phyloP scores from a whole-genome alignment of 92 coral and sea anemone species.

The Porites rus region DNA sequence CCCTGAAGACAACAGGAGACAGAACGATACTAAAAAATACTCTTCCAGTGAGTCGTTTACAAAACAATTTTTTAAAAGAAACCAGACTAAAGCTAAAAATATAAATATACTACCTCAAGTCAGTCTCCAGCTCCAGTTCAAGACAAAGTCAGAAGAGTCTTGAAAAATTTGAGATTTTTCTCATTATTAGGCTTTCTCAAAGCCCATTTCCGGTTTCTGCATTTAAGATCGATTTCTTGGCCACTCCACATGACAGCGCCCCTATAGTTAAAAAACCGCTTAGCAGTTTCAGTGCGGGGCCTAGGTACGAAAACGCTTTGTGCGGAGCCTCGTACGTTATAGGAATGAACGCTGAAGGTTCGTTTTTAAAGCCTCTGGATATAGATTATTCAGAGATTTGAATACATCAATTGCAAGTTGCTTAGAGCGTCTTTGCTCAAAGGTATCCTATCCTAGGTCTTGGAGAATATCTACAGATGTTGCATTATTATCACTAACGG shows the following conservation, averaged over 20 bases:
- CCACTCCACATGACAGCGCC: constrained; percentile 36
- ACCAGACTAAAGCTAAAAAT: too few species aligned
- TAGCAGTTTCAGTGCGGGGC: constrained; percentile 41
- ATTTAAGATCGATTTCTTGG: not conserved
- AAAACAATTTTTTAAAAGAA: too few species aligned
- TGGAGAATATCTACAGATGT: too few species aligned
- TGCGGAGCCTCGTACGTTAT: too few species aligned
- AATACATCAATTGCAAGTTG: not conserved
- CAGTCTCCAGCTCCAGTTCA: too few species aligned
- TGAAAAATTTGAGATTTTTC: not conserved
- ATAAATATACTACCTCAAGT: too few species aligned
- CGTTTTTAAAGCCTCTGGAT: not conserved
- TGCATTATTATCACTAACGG: too few species aligned
- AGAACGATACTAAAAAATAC: too few species aligned
- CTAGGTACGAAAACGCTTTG: not conserved
- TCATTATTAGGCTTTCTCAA: not conserved
- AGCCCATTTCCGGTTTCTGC: too few species aligned
- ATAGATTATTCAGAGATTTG: not conserved
- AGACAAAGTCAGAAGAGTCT: not conserved
- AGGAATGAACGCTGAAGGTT: too few species aligned
- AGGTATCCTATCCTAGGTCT: not conserved
- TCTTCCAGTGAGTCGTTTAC: too few species aligned
- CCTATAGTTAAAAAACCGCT: constrained; percentile 18
- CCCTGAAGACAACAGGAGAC: too few species aligned
- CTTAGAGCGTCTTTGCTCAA: constrained; percentile 3